Conservation (phyloP, 2,113 vertebrate genomes). For the Centropus unirufus region DNA sequence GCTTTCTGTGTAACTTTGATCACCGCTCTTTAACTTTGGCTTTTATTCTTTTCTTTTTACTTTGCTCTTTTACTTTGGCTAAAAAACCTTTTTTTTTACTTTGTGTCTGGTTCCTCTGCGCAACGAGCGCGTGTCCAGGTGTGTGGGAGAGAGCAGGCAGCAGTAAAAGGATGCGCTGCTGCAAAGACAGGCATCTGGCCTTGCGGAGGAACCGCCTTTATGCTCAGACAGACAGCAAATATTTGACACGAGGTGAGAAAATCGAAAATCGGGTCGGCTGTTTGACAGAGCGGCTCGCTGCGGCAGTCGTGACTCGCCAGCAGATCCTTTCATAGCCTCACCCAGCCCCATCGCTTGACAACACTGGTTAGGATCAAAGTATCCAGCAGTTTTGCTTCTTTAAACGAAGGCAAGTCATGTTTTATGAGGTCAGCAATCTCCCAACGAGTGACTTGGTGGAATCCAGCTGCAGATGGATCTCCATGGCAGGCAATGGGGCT, state of each 20-base stretch:
- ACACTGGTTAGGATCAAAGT: not conserved
- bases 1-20: not conserved
- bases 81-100: not conserved
- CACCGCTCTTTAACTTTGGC: not conserved
- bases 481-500: not conserved
- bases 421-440: slow-evolving; percentile 37
- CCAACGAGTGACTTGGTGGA: not conserved
- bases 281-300: not conserved
- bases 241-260: slow-evolving; percentile 61
- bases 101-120: not conserved
- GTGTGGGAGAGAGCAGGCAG: not conserved
- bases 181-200: not conserved
- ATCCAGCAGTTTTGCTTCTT: not conserved
- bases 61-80: not conserved
- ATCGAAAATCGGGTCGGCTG: slow-evolving; percentile 51
- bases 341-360: not conserved
- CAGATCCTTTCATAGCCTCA: not conserved
- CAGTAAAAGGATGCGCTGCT: not conserved
- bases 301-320: not conserved
- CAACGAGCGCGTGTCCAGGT: rapidly evolving
- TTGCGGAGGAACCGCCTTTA: slow-evolving; percentile 24
- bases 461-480: not conserved
- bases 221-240: slow-evolving; percentile 79
- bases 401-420: slow-evolving; percentile 14
- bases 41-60: no score